Conservation (phyloP, 2,797 vertebrate species). For the Presbytis comata region DNA sequence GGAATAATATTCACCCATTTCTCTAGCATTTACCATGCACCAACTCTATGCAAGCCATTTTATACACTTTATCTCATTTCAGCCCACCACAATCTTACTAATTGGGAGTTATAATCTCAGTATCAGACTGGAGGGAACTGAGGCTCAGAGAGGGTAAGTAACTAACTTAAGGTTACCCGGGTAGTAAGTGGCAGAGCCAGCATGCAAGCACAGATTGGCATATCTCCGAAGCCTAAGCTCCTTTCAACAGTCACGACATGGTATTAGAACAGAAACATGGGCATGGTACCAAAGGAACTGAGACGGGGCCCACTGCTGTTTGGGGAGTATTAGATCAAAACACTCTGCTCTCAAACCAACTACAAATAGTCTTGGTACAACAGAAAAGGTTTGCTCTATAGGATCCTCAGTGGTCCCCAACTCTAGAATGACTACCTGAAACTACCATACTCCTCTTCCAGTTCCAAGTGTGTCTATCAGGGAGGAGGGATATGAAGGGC, state of each 20-base stretch:
- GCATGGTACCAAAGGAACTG: neutral
- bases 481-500: neutral
- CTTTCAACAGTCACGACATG: neutral
- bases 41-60: neutral
- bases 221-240: neutral
- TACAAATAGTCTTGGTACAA: neutral
- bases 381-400: neutral
- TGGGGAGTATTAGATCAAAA: neutral
- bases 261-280: neutral
- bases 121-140: neutral
- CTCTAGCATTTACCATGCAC: neutral
- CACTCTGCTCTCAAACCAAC: neutral
- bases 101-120: neutral
- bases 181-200: neutral
- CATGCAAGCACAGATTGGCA: neutral
- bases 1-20: neutral
- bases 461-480: neutral
- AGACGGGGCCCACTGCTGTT: neutral
- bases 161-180: neutral
- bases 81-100: neutral
- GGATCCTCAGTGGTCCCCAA: neutral
- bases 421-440: neutral
- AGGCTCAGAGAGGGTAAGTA: neutral
- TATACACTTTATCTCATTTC: neutral
- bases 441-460: neutral